Conservation (phyloP, 1,140 invertebrate species). For the Micrasema longulum region DNA sequence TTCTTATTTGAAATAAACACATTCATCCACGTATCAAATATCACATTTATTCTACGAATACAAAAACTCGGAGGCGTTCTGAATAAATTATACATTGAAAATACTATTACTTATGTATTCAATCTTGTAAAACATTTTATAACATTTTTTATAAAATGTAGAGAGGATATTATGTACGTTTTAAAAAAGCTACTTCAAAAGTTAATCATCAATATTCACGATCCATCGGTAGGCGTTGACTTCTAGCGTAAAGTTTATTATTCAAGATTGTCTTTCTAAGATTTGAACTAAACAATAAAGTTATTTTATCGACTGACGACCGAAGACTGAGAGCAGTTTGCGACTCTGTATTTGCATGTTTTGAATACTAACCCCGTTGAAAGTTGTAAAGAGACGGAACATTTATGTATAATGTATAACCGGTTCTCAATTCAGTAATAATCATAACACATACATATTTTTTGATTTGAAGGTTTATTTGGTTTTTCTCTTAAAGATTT, state of each 20-base stretch:
- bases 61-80: too few relatives aligned
- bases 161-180: too few relatives aligned
- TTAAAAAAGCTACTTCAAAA: too few relatives aligned
- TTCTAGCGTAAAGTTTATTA: conserved; percentile 11
- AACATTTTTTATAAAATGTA: too few relatives aligned
- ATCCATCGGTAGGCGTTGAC: background rate
- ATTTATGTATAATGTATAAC: conserved; percentile 3
- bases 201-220: conserved; percentile 5
- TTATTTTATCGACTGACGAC: conserved; percentile 18
- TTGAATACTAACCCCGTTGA: conserved; percentile 33
- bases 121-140: too few relatives aligned
- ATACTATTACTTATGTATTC: too few relatives aligned
- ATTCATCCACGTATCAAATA: too few relatives aligned
- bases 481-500: too few relatives aligned
- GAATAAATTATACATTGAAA: too few relatives aligned
- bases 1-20: too few relatives aligned
- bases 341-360: conserved; percentile 2
- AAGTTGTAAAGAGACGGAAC: conserved; percentile 19
- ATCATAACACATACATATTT: conserved; percentile 20
- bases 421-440: conserved; percentile 5
- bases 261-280: conserved; percentile 26
- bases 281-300: conserved; percentile 15
- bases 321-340: background rate
- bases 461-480: background rate
- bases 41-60: too few relatives aligned